Percentiles rank a stretch among this genome's conserved stretches.
These are phyloP conservation scores for Sarcophaga carnaria DNA, from an alignment of 2,888 invertebrate species.

Conservation along the genomic window DNA sequence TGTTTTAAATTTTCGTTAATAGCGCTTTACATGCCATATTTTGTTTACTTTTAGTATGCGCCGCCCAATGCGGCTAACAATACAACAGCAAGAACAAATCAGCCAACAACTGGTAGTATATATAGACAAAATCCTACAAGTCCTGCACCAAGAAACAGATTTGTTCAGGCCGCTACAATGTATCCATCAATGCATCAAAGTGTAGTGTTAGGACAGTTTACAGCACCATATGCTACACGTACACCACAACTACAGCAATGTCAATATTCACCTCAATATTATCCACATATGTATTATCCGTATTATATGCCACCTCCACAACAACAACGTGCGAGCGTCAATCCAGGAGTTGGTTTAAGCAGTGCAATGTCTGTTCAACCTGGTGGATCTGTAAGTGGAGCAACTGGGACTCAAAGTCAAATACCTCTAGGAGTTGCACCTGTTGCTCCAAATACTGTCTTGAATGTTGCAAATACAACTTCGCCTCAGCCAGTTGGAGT, in stretches of 20 bases:
- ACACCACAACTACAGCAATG: slow-evolving; percentile 73
- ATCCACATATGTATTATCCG: slow-evolving; percentile 69
- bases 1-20: not conserved
- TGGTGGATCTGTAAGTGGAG: slow-evolving; percentile 75
- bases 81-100: slow-evolving; percentile 76
- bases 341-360: slow-evolving; percentile 70
- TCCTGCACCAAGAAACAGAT: slow-evolving; percentile 75
- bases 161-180: slow-evolving; percentile 76
- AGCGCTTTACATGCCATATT: not conserved
- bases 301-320: slow-evolving; percentile 71
- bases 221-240: slow-evolving; percentile 74
- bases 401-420: slow-evolving; percentile 73
- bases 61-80: slow-evolving; percentile 76
- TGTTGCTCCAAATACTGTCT: slow-evolving; percentile 81
- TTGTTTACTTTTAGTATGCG: slow-evolving; percentile 74
- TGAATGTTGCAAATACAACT: slow-evolving; percentile 77
- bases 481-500: slow-evolving; percentile 75
- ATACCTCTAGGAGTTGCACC: slow-evolving; percentile 77
- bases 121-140: slow-evolving; percentile 76
- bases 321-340: slow-evolving; percentile 76
- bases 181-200: slow-evolving; percentile 77
- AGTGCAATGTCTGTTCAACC: slow-evolving; percentile 76
- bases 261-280: slow-evolving; percentile 74
- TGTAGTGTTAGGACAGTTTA: slow-evolving; percentile 77
- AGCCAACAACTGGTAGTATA: slow-evolving; percentile 74